phyloP scores from a whole-genome alignment of 2,797 vertebrate species.

The Astyanax mexicanus region DNA sequence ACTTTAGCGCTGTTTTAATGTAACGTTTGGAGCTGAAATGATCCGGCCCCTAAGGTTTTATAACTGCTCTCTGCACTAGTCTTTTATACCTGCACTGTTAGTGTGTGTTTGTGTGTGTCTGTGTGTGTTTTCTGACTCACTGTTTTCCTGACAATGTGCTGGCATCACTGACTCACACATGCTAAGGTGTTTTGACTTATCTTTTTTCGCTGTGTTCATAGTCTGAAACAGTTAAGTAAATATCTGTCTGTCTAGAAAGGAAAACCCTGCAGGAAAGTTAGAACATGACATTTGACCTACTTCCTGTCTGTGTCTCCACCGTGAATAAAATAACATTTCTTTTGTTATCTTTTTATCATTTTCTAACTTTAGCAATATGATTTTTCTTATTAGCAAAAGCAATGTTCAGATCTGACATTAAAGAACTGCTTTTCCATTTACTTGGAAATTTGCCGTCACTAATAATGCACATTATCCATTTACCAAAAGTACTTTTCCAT shows the following conservation, averaged over 20 bases:
- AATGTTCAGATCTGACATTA: neutral
- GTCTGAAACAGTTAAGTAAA: conserved; percentile 32
- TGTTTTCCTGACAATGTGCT: neutral
- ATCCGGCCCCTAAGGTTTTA: neutral
- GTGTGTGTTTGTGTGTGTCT: conserved; percentile 22
- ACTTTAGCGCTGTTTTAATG: neutral
- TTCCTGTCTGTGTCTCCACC: conserved; percentile 12
- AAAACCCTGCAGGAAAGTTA: conserved; percentile 1
- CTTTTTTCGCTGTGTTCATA: too few species aligned
- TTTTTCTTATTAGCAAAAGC: neutral
- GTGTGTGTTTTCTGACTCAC: conserved; percentile 43
- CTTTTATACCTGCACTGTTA: neutral
- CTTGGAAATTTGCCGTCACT: neutral
- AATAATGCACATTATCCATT: neutral
- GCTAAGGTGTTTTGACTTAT: conserved; percentile 18
- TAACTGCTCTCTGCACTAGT: too few species aligned
- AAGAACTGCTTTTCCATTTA: neutral
- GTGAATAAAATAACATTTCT: neutral
- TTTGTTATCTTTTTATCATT: neutral
- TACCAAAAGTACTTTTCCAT: neutral
- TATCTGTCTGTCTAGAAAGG: conserved; percentile 32
- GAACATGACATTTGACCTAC: conserved; percentile 2
- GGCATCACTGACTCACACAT: conserved; percentile 32
- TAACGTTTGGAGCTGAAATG: neutral
- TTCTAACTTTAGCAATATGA: neutral